These are phyloP conservation scores for Microcebus lehilahytsara DNA, from an alignment of 2,113 vertebrate genomes.

Conservation along the genomic window DNA sequence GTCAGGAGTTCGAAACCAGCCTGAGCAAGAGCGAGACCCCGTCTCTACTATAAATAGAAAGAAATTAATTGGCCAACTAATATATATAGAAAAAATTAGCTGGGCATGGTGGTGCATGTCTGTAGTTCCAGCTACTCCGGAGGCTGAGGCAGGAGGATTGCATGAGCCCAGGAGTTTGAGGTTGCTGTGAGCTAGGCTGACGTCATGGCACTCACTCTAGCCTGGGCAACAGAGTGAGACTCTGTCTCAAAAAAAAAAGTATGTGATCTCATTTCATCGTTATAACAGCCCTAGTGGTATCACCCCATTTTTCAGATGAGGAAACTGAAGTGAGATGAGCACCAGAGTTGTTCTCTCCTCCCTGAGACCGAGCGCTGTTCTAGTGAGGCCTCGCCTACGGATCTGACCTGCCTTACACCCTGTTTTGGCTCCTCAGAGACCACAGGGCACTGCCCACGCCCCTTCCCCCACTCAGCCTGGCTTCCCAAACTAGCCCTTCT, in stretches of 20 bases:
- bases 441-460: neutral
- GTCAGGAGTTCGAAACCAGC: too few species aligned
- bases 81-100: too few species aligned
- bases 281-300: neutral
- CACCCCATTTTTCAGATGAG: constrained; percentile 42
- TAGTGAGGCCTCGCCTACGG: neutral
- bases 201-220: too few species aligned
- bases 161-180: too few species aligned
- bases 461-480: neutral
- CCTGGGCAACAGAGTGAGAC: too few species aligned
- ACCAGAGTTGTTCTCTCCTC: neutral
- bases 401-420: neutral
- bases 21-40: too few species aligned
- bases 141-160: too few species aligned
- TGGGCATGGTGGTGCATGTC: too few species aligned
- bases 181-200: too few species aligned
- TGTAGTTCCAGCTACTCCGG: too few species aligned
- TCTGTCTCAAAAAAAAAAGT: neutral
- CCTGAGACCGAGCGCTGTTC: neutral
- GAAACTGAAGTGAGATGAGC: neutral
- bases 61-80: too few species aligned
- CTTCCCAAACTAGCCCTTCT: neutral
- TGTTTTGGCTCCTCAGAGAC: neutral
- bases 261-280: neutral
- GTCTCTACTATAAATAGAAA: too few species aligned